Conservation (phyloP, 2,113 vertebrate genomes). For the Vimba vimba region DNA sequence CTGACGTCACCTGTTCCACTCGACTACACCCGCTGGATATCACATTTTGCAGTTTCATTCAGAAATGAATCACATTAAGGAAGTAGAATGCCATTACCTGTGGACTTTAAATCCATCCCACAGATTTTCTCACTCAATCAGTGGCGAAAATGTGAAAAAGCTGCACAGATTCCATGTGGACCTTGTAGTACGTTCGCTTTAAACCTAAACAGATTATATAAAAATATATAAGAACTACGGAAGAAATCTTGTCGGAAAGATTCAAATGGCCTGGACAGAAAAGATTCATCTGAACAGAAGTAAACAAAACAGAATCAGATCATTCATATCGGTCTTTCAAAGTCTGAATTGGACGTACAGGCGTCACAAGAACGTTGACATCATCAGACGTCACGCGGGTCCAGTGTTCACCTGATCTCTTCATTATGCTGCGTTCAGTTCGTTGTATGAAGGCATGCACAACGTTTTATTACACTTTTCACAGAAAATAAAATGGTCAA, state of each 20-base stretch:
- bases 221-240: constrained; percentile 70
- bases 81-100: too few species aligned
- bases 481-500: constrained; percentile 38
- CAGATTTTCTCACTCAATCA: background rate
- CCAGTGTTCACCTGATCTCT: constrained; percentile 68
- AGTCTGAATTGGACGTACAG: background rate
- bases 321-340: constrained; percentile 15
- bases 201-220: constrained; percentile 42
- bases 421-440: constrained; percentile 26
- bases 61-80: too few species aligned
- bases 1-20: too few species aligned
- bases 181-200: background rate
- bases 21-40: too few species aligned
- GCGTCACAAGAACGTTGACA: constrained; percentile 46
- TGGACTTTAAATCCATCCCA: background rate
- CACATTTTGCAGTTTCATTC: too few species aligned
- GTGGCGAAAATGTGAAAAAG: background rate
- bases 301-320: background rate
- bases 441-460: constrained; percentile 27
- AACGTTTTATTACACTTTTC: constrained; percentile 14
- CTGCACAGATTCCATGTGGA: constrained; percentile 21
- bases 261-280: constrained; percentile 53
- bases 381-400: constrained; percentile 61
- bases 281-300: constrained; percentile 26
- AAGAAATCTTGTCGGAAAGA: constrained; percentile 62